Percentiles rank a stretch among this genome's conserved stretches.
These are phyloP conservation scores for Montipora cactus DNA, from an alignment of 64 coral and sea anemone genomes.

Conservation along the genomic window DNA sequence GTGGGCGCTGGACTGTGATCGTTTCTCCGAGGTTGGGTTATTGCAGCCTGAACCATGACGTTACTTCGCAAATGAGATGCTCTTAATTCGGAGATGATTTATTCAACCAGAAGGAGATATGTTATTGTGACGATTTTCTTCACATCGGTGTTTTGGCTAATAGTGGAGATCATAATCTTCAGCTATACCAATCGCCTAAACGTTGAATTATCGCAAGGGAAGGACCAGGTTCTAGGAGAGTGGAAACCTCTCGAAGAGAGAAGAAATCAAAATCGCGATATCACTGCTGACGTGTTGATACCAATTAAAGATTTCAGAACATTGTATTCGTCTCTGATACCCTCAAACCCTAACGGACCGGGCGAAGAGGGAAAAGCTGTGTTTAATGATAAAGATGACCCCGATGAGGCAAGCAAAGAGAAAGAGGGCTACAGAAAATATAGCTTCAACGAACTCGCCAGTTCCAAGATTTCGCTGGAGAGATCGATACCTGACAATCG, in stretches of 20 bases:
- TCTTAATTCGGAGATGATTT: slow-evolving; percentile 47
- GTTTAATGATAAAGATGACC: slow-evolving; percentile 43
- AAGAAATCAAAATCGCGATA: background rate
- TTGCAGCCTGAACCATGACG: background rate
- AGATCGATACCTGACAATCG: slow-evolving; percentile 95
- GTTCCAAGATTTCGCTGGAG: slow-evolving; percentile 87
- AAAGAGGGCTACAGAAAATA: slow-evolving; percentile 79
- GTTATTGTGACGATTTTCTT: slow-evolving; percentile 80
- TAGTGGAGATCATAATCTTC: slow-evolving; percentile 71
- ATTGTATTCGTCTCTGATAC: slow-evolving; percentile 64
- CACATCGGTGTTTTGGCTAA: slow-evolving; percentile 89
- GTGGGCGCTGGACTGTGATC: background rate
- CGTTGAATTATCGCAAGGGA: slow-evolving; percentile 41
- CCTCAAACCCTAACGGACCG: slow-evolving; percentile 36
- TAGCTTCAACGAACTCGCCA: slow-evolving; percentile 93
- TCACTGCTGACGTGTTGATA: background rate
- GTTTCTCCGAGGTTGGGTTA: background rate
- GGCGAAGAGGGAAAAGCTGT: slow-evolving; percentile 77
- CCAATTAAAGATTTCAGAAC: slow-evolving; percentile 73
- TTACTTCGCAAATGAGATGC: slow-evolving; percentile 9
- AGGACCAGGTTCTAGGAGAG: slow-evolving; percentile 11
- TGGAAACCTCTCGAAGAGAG: background rate
- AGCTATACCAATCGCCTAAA: slow-evolving; percentile 80
- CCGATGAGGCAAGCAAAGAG: slow-evolving; percentile 51
- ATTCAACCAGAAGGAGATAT: slow-evolving; percentile 76